Evolutionary conservation across 2,113 vertebrate species (phyloP).

Genomic region (Catharus minimus): DNA sequence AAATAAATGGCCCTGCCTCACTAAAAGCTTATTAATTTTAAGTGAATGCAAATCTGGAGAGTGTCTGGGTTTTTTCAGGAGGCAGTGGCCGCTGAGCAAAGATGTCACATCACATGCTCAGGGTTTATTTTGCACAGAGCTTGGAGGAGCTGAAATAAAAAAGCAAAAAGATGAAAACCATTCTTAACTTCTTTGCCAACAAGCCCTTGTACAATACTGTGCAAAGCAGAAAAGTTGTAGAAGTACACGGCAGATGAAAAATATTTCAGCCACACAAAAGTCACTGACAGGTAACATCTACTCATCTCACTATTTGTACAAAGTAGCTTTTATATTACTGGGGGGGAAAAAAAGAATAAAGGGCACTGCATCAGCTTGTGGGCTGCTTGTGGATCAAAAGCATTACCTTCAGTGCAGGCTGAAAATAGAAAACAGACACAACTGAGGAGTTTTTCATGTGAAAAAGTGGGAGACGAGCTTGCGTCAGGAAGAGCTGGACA

Average conservation of each 20-base stretch:
- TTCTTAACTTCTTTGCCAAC: neutral
- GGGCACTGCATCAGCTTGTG: neutral
- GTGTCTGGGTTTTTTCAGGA: constrained; percentile 30
- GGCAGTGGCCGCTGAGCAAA: neutral
- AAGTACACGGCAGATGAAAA: neutral
- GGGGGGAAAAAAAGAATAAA: neutral
- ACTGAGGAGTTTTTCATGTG: constrained; percentile 24
- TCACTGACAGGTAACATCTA: constrained; percentile 24
- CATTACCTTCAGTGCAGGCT: constrained; percentile 3
- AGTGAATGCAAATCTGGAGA: neutral
- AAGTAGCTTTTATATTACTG: constrained; percentile 14
- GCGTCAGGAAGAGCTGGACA: neutral
- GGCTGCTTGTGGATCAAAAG: constrained; percentile 39
- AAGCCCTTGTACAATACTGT: neutral
- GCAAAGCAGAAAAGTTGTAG: neutral
- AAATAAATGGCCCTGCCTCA: neutral
- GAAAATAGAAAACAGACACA: constrained; percentile 53
- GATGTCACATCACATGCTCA: neutral
- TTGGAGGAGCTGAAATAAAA: neutral
- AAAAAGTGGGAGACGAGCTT: constrained; percentile 14
- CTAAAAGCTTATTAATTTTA: constrained; percentile 37
- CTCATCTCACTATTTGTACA: constrained; percentile 12
- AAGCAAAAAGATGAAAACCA: constrained; percentile 8
- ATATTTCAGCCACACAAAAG: neutral
- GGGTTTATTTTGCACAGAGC: neutral